A percentile compares a stretch with the other conserved stretches of the same genome.
These are phyloP conservation scores for Struthio camelus DNA, from an alignment of 2,113 vertebrate genomes.

Conservation along the genomic window DNA sequence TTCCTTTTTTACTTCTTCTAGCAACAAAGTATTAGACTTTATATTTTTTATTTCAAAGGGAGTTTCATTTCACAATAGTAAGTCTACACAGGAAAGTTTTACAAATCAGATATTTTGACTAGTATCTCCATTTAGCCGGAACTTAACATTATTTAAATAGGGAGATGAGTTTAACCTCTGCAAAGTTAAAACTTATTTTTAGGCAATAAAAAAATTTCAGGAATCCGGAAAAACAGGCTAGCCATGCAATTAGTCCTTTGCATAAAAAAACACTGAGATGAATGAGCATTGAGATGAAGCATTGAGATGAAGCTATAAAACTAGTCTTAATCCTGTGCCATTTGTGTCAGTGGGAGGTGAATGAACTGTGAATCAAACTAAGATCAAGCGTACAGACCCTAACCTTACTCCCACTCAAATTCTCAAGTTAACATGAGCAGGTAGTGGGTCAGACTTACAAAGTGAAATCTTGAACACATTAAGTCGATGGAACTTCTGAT, in stretches of 20 bases:
- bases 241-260: neutral
- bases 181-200: constrained; percentile 7
- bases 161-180: neutral
- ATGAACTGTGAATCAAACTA: constrained; percentile 7
- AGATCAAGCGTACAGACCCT: neutral
- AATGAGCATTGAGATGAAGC: neutral
- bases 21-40: neutral
- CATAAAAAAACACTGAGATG: neutral
- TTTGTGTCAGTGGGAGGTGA: neutral
- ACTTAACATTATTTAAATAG: neutral
- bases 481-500: neutral
- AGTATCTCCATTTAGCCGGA: neutral
- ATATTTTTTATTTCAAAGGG: constrained; percentile 1
- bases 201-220: neutral
- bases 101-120: neutral
- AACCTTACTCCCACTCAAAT: constrained; percentile 3
- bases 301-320: neutral
- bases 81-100: neutral
- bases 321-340: neutral
- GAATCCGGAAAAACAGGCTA: constrained; percentile 2
- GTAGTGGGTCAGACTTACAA: neutral
- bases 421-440: neutral
- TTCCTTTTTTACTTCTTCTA: neutral
- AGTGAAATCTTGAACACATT: neutral
- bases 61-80: neutral